Evolutionary conservation across 2,888 invertebrate species (phyloP).

Genomic region (Spodoptera exigua): DNA sequence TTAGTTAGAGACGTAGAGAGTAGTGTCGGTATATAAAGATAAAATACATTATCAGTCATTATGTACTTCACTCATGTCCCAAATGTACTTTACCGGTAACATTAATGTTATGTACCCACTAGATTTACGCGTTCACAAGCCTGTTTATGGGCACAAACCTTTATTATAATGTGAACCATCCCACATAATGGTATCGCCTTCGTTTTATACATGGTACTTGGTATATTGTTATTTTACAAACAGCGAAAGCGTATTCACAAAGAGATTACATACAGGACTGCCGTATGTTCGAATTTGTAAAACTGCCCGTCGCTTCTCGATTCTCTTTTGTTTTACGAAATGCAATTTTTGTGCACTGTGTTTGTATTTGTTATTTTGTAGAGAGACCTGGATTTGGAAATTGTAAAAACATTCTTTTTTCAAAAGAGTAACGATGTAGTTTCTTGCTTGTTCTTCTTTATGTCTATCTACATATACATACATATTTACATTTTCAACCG

Average conservation of each 20-base stretch:
- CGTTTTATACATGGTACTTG: constrained; percentile 33
- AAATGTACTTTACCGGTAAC: not conserved
- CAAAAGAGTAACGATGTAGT: too few species aligned
- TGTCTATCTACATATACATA: too few species aligned
- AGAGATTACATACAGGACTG: constrained; percentile 40
- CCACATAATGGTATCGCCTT: constrained; percentile 37
- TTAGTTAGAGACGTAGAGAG: too few species aligned
- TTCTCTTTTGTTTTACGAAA: constrained; percentile 18
- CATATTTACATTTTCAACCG: too few species aligned
- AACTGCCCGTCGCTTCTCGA: constrained; percentile 1
- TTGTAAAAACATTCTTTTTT: too few species aligned
- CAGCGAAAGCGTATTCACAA: constrained; percentile 35
- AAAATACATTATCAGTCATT: too few species aligned
- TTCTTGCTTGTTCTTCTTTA: too few species aligned
- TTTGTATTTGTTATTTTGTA: constrained; percentile 10
- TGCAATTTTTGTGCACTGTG: constrained; percentile 7
- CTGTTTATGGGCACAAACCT: constrained; percentile 41
- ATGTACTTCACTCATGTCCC: too few species aligned
- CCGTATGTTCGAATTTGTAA: constrained; percentile 6
- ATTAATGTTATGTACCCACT: constrained; percentile 13
- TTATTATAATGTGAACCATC: constrained; percentile 48
- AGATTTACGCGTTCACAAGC: constrained; percentile 34
- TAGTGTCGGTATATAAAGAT: constrained; percentile 15
- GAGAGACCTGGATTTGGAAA: too few species aligned
- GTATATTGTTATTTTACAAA: constrained; percentile 45